Percentiles rank a stretch among this genome's conserved stretches.
These are phyloP conservation scores for Baronia brevicornis DNA, from an alignment of 2,888 invertebrate species.

Conservation along the genomic window DNA sequence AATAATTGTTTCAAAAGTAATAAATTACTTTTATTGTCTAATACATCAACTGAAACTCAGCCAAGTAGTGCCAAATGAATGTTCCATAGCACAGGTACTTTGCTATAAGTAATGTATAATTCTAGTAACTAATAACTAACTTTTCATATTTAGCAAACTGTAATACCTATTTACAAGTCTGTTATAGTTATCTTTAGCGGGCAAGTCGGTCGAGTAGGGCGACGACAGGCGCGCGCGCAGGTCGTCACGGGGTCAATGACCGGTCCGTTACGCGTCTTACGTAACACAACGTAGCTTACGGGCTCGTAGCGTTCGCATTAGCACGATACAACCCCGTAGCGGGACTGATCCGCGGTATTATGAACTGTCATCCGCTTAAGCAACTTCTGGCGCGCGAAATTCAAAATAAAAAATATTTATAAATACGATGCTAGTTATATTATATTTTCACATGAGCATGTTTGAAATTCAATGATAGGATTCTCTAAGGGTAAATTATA, in stretches of 20 bases:
- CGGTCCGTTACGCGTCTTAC: conserved; percentile 69
- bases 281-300: conserved; percentile 71
- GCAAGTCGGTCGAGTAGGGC: conserved; percentile 34
- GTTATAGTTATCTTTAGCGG: conserved; percentile 17
- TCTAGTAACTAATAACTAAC: too few relatives aligned
- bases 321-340: conserved; percentile 30
- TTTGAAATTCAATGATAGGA: too few relatives aligned
- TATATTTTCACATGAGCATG: too few relatives aligned
- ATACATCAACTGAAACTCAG: too few relatives aligned
- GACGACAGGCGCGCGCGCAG: conserved; percentile 65
- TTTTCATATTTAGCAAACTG: neutral
- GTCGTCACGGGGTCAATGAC: conserved; percentile 57
- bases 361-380: conserved; percentile 3
- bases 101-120: too few relatives aligned
- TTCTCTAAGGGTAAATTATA: too few relatives aligned
- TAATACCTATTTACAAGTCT: conserved; percentile 15
- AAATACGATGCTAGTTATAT: too few relatives aligned
- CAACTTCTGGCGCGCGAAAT: conserved; percentile 14
- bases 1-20: too few relatives aligned
- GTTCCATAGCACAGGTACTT: too few relatives aligned
- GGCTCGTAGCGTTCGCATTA: conserved; percentile 40
- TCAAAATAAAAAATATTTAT: too few relatives aligned
- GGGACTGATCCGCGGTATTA: conserved; percentile 7
- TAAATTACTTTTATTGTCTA: too few relatives aligned
- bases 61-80: too few relatives aligned